Evolutionary conservation across 2,797 vertebrate species (phyloP), one percentile per base, ranked within the genome.

Genomic region (Rhinella marina): DNA sequence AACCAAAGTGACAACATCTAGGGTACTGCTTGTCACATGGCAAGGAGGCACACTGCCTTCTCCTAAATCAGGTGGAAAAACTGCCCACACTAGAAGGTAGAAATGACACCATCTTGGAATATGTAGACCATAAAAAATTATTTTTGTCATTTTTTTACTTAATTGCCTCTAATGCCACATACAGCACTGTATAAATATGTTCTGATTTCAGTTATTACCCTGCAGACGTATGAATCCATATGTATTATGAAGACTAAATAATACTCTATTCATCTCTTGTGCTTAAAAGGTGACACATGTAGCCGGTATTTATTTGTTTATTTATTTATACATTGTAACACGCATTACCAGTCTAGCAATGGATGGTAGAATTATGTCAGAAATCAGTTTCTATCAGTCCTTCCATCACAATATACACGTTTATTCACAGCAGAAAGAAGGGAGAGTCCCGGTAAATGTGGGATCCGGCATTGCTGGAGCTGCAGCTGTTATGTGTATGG

Each of bases 401-500:
- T n/a, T n/a, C 48, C 10, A 50, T 52, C 41, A 52, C 6, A n/a
- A 48, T 12, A 41, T 21, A 41, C 29, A 72, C 13, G 66, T 29
- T 70, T n/a, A 10, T 68, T 29, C 64, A 21, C 25, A 68, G 25
- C 12, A 68, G 41, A 41, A 41, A 6, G 66, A 19, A 29, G 66
- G 29, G 70, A 7, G 14, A n/a, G 73, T 52, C 7, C 4, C 41
- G 7, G 7, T 54, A 23, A 8, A 21, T 77, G 13, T 52, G 73
- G 52, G 75, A 41, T 41, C 16, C 64, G 29, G 64, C 64, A 72
- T 72, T 21, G 14, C 29, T 70, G 66, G 66, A 7, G 25, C 66
- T 76, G 73, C 48, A 52, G 73, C 41, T 76, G 73, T 52, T 76
- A 0, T 25, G 70, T 72, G n/a, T 54, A 77, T 77, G 73, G 73